Evolutionary conservation across 2,888 invertebrate genomes (phyloP), one percentile per base, ranked within the genome.

Genomic region (Agrotis segetum): DNA sequence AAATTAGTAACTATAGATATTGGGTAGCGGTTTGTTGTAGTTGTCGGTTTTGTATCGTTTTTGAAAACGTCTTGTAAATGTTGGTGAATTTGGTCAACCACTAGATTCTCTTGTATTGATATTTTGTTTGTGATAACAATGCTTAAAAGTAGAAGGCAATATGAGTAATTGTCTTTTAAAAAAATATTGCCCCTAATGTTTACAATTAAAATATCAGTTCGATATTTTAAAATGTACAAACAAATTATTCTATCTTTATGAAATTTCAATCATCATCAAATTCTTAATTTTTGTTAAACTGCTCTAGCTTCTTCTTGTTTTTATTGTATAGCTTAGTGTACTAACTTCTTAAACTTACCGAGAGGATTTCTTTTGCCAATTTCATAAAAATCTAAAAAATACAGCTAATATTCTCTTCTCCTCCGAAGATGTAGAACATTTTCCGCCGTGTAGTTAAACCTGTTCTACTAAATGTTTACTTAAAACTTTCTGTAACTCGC

Each of bases 401-500:
- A 40, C 49, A 11, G 40, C 21, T 44, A 40, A 19, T 55, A 19
- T 49, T 50, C n/a, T 63, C 13, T 44, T 44, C 24, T 47, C 13
- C 58, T 17, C 17, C 14, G 2, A 53, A 59, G 55, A 67, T 63
- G 46, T 63, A 50, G 29, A 60, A 49, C 17, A 29, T 50, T 49
- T n/a, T 47, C 52, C 24, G 16, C 40, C 16, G 19, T 19, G 44
- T 63, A 71, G 80, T 80, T 81, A 83, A 80, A 81, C 76, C 77
- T 74, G 59, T 59, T 63, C 64, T 1, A 55, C 71, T 84, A 85
- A 85, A 85, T 86, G 85, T 89, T 90, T 89, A 83, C 86, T 88
- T 85, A 83, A 87, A 89, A 90, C 86, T 90, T 90, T 67, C 75
- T 83, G 83, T 87, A 88, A 86, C 85, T 84, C 70, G 74, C 86